phyloP scores from a whole-genome alignment of 2,113 vertebrate genomes.

The Oplegnathus fasciatus region DNA sequence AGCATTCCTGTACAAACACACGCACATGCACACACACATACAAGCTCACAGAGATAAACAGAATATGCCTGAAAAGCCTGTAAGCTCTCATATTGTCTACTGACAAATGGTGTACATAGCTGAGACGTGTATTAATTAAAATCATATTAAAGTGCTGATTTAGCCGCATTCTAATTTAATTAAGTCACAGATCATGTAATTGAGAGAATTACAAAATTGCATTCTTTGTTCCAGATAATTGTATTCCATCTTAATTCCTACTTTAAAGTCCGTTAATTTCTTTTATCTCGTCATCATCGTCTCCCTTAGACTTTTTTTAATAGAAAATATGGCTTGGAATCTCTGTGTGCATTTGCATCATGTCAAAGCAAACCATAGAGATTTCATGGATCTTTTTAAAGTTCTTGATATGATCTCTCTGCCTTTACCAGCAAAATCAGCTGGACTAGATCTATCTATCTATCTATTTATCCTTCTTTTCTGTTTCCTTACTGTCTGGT shows the following conservation, averaged over 20 bases:
- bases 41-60: constrained; percentile 19
- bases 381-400: constrained; percentile 41
- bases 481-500: constrained; percentile 52
- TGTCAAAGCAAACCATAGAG: constrained; percentile 32
- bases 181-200: constrained; percentile 71
- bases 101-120: constrained; percentile 57
- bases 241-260: constrained; percentile 67
- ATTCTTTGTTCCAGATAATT: constrained; percentile 76
- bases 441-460: constrained; percentile 14
- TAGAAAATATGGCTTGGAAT: constrained; percentile 17
- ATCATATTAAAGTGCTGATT: constrained; percentile 70
- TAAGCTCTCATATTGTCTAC: constrained; percentile 56
- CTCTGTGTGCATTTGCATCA: constrained; percentile 18
- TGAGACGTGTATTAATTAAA: constrained; percentile 69
- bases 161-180: constrained; percentile 74
- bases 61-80: constrained; percentile 50
- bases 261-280: constrained; percentile 62
- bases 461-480: constrained; percentile 37
- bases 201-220: constrained; percentile 66
- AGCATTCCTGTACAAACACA: constrained; percentile 12
- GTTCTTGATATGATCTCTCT: constrained; percentile 41
- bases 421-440: neutral
- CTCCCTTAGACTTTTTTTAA: constrained; percentile 18
- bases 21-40: neutral
- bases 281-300: constrained; percentile 67